Conservation (phyloP, 2,113 vertebrate species). For the Cheilinus undulatus region DNA sequence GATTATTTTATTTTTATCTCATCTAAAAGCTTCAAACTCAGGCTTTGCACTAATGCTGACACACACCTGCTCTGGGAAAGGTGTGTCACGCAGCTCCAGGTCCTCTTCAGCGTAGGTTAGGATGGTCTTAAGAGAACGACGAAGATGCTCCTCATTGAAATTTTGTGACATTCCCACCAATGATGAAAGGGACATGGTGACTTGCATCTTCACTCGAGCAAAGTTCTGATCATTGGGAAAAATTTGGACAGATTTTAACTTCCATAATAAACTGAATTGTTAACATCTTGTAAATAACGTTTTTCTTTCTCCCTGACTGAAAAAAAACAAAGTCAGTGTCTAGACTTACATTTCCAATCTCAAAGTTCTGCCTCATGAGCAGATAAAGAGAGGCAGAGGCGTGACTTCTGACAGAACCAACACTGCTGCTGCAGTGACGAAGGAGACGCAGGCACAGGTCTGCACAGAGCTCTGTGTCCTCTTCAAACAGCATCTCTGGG, state of each 20-base stretch:
- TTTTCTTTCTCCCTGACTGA: neutral
- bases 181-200: slow-evolving; percentile 93
- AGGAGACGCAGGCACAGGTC: slow-evolving; percentile 92
- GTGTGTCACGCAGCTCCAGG: slow-evolving; percentile 88
- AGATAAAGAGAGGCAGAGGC: slow-evolving; percentile 94
- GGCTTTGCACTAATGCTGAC: neutral
- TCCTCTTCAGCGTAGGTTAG: slow-evolving; percentile 93
- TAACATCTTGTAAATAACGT: neutral
- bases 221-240: slow-evolving; percentile 85
- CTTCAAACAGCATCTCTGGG: slow-evolving; percentile 94
- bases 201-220: slow-evolving; percentile 95
- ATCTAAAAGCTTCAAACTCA: neutral
- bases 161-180: slow-evolving; percentile 90
- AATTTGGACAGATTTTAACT: neutral
- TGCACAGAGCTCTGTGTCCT: slow-evolving; percentile 93
- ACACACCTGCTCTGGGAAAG: slow-evolving; percentile 90
- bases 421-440: slow-evolving; percentile 91
- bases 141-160: slow-evolving; percentile 92
- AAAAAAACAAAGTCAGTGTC: neutral
- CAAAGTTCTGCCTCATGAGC: slow-evolving; percentile 95
- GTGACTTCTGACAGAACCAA: slow-evolving; percentile 86
- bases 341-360: slow-evolving; percentile 90
- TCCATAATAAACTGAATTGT: neutral
- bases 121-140: slow-evolving; percentile 92
- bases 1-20: neutral